Evolutionary conservation across 2,113 vertebrate species (phyloP).

Genomic region (Plecturocebus donacophilus): DNA sequence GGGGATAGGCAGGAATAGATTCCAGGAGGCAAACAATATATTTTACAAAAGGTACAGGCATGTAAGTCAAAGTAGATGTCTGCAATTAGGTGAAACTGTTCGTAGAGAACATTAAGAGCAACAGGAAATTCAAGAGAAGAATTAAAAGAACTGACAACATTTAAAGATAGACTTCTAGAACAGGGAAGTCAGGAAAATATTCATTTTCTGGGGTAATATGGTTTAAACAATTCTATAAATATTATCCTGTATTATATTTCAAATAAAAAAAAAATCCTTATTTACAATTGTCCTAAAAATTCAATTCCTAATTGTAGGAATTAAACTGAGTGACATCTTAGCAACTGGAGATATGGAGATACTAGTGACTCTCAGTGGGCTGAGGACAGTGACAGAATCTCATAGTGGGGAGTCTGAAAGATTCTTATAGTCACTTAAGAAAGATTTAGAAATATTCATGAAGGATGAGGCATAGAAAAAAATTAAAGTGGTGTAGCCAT

Average conservation of each 20-base stretch:
- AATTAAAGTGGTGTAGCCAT: fast-evolving
- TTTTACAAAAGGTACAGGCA: neutral
- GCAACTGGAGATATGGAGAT: neutral
- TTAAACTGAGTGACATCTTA: neutral
- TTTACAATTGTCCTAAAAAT: neutral
- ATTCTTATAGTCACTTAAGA: neutral
- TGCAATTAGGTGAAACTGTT: neutral
- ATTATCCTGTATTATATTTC: neutral
- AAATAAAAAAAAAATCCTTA: neutral
- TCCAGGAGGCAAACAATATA: neutral
- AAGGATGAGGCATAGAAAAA: neutral
- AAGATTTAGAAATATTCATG: neutral
- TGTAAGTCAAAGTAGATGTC: neutral
- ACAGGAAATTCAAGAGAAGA: neutral
- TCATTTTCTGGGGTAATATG: neutral
- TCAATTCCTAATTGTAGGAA: neutral
- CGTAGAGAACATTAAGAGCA: neutral
- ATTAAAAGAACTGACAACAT: neutral
- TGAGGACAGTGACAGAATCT: neutral
- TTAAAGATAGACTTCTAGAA: neutral
- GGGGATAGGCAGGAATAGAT: neutral
- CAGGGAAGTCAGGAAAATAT: neutral
- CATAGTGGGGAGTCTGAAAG: neutral
- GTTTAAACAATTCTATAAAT: neutral
- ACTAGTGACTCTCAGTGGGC: neutral